Base-by-base conservation (phyloP, 2,888 invertebrate genomes). In the Druceiella hillmani region DNA sequence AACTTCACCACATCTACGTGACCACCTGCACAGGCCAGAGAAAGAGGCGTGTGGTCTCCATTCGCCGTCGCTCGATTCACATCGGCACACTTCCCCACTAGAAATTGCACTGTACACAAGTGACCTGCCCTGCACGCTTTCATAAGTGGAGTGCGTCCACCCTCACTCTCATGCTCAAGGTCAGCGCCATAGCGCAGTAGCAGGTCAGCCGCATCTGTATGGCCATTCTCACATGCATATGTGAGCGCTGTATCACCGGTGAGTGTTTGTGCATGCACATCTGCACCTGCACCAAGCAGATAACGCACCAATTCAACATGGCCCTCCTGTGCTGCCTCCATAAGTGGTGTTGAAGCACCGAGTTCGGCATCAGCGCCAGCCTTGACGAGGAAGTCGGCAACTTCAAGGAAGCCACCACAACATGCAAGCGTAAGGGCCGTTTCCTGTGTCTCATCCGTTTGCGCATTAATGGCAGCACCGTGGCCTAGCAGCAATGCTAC, bases 271-370 rank as follows among this genome's bases (percentile, higher is more conserved):
- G 94, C 92, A 66, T 92, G 87, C 40, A 94, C 92, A 67, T 91
- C 87, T 36, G 94, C 93, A 52, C 83, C 81, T 50, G 83, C 82
- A 61, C 86, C 84, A 43, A 93, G 62, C 33, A 93, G 76, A 65
- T 87, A 92, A 61, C 87, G 79, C 37, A 92, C 95, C 40, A 97
- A 80, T 56, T 95, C 94, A 12, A 93, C 73, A 58, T 97, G 97
- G 9, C 97, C 98, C 63, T 98, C 98, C 65, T 98, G 98, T 3
- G 95, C 87, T 26, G 98, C 97, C 67, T 99, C 98, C 94, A 98
- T 98, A 3, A 99, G 75, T 1, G 98, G 97, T 9, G 97, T 97
- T 37, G 94, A 94, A 10, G 92, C 91, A 34, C 93, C 98, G 25
- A 94, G 74, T 62, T 95, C 95, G 33, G 93, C 81, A 59, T 95